Base-by-base conservation (phyloP, 2,888 invertebrate species). In the Leptinotarsa tumamoca region DNA sequence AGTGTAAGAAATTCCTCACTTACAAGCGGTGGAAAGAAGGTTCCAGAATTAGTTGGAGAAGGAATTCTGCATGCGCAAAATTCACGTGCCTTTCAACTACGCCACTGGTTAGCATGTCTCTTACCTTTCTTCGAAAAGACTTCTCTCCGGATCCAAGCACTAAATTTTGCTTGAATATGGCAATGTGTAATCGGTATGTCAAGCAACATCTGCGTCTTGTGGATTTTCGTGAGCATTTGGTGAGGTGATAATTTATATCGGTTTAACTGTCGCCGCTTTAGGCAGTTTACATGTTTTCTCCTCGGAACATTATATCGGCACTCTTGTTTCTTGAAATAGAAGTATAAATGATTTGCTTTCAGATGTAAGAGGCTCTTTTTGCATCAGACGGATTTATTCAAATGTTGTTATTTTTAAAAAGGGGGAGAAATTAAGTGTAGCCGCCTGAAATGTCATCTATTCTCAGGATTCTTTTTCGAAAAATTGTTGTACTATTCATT, bases 241-340 rank as follows among this genome's bases (percentile, higher is more conserved):
- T 76, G 72, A 75, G 76, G 68, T 73, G 76, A 79, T 79, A 79
- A 79, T 79, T 79, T 79, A 79, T 79, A 79, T 78, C 74, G 72
- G 74, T 76, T 75, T 78, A 73, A 75, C 78, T 79, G 79, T 79
- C 79, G 73, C 73, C 79, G 76, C 73, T 68, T 74, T 72, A 73
- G 73, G 74, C 71, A 71, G 76, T 78, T 73, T 78, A 79, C 79
- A 74, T 75, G 78, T 76, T 79, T 76, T 70, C 79, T 76, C 73
- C 76, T 70, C 77, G 78, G 43, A 73, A 76, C 74, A 73, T 78
- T 78, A 78, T 77, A 77, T 79, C 79, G 79, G 76, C 79, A 76
- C 78, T 78, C 73, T 74, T 73, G 67, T 67, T 71, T 58, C 78
- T 75, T 74, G 73, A 76, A 78, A 78, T 76, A 78, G 72, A 74